Base-by-base conservation (phyloP, 2,113 vertebrate species). In the Numida meleagris region DNA sequence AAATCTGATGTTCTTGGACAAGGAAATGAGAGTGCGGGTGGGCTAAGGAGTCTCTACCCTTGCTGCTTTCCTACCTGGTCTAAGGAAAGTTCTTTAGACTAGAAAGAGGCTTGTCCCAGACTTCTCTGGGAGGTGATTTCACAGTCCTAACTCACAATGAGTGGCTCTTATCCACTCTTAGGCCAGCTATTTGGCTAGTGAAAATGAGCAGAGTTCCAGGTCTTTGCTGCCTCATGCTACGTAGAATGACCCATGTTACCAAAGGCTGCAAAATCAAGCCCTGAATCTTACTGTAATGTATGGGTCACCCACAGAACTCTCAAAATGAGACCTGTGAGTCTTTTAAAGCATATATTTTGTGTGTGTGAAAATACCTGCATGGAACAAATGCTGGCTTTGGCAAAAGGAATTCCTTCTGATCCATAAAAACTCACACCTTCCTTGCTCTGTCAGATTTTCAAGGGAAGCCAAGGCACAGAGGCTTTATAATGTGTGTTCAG, bases 1-100 rank as follows among this genome's bases (percentile, higher is more conserved):
- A 96, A 97, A 88, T 91, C 75, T 96, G 94, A 96, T 97, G 96
- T 97, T 97, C 95, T 97, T 97, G 97, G 96, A 97, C 90, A 82
- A 95, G 74, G 88, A 97, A 95, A 96, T 48, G 51, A 90, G 88
- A 96, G 83, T 93, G 94, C 19, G 95, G 95, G 96, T 97, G 97
- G 95, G 93, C 95, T 93, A 81, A 76, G 78, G 70, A 93, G 43
- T 80, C 87, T 65, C 70, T 95, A 71, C 48, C n/a, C 77, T 77
- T 5, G 7, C 20, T 91, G 36, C 66, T 96, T 95, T 94, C 55
- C 74, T 92, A 90, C 85, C 73, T 95, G 77, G 46, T 55, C 73
- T 84, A 66, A 90, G 82, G 51, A 89, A 73, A 83, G 40, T 81
- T 96, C 75, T 89, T 92, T 42, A 86, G 61, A 62, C 53, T 61